Conservation (phyloP, 1,140 invertebrate genomes). For the Drosophila trapezifrons region DNA sequence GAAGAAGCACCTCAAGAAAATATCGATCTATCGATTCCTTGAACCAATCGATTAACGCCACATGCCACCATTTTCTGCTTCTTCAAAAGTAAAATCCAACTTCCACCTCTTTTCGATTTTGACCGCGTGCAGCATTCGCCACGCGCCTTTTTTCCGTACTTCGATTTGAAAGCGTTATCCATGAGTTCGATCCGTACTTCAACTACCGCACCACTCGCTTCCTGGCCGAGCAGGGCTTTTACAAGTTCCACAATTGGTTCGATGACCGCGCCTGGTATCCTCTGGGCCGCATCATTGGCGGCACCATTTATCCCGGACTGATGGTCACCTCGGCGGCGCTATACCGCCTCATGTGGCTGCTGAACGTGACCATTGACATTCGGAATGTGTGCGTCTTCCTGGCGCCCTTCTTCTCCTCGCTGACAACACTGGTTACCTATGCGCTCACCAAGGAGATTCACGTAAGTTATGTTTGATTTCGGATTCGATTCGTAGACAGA, state of each 20-base stretch:
- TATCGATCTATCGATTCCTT: constrained; percentile 19
- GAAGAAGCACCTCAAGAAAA: neutral
- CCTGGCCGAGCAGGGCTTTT: constrained; percentile 97
- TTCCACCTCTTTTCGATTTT: constrained; percentile 47
- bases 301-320: constrained; percentile 98
- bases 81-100: constrained; percentile 13
- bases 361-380: constrained; percentile 98
- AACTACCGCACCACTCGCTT: constrained; percentile 98
- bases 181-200: constrained; percentile 99
- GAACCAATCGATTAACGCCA: neutral
- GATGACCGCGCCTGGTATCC: constrained; percentile 99
- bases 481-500: no score
- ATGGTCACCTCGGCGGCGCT: constrained; percentile 98
- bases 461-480: constrained; percentile 85
- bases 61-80: constrained; percentile 3
- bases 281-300: constrained; percentile 97
- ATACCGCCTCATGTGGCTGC: constrained; percentile 93
- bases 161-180: constrained; percentile 98
- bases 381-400: constrained; percentile 99
- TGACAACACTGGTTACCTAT: constrained; percentile 98
- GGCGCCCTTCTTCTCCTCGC: constrained; percentile 97
- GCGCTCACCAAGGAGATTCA: constrained; percentile 97
- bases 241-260: constrained; percentile 99
- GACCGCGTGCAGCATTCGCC: constrained; percentile 92
- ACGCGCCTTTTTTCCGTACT: constrained; percentile 98